Evolutionary conservation across 2,888 invertebrate species (phyloP).

Genomic region (Dynastes tityus): DNA sequence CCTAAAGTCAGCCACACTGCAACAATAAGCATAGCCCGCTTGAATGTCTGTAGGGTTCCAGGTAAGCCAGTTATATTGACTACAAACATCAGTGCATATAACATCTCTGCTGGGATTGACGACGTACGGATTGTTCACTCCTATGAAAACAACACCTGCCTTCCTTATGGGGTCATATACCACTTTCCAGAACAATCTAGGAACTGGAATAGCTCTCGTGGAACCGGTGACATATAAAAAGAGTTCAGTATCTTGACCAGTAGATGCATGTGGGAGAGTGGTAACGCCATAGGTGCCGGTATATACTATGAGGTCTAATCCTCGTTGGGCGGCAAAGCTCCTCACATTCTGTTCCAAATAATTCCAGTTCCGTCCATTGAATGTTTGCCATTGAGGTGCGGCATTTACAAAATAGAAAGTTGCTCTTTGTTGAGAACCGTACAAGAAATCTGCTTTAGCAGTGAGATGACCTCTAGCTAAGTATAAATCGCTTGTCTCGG

Average conservation of each 20-base stretch:
- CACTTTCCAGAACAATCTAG: constrained; percentile 75
- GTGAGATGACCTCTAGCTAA: constrained; percentile 76
- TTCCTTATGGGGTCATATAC: constrained; percentile 72
- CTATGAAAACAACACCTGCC: constrained; percentile 75
- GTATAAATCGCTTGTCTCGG: constrained; percentile 63
- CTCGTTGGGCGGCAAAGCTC: constrained; percentile 67
- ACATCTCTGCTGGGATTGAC: constrained; percentile 57
- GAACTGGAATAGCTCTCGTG: constrained; percentile 72
- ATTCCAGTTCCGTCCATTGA: constrained; percentile 76
- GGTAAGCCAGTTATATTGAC: constrained; percentile 74
- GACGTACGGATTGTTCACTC: constrained; percentile 76
- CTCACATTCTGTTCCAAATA: constrained; percentile 71
- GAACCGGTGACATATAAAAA: constrained; percentile 63
- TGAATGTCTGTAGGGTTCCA: constrained; percentile 73
- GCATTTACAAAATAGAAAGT: constrained; percentile 78
- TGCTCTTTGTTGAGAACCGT: constrained; percentile 73
- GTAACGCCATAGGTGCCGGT: constrained; percentile 76
- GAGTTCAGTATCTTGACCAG: constrained; percentile 57
- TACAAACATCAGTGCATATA: constrained; percentile 71
- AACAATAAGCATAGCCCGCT: constrained; percentile 77
- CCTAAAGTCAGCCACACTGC: constrained; percentile 74
- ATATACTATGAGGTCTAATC: constrained; percentile 70
- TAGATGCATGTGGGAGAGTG: constrained; percentile 72
- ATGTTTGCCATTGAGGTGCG: constrained; percentile 79
- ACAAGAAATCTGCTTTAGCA: constrained; percentile 77